Percentiles rank a stretch among this genome's conserved stretches.
phyloP scores from a whole-genome alignment of 2,113 vertebrate genomes.

The Thalassoma bifasciatum region DNA sequence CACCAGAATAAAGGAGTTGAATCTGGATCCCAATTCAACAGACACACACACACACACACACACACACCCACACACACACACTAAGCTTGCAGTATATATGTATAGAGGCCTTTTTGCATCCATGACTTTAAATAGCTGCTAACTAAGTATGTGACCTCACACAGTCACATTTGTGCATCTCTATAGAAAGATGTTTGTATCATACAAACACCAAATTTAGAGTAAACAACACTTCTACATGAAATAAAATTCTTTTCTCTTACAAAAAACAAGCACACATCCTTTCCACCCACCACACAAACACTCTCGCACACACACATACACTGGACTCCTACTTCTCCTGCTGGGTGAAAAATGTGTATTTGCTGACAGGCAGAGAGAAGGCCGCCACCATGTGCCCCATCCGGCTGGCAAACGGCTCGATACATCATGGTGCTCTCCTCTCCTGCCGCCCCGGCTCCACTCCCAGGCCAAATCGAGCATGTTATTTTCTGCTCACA shows the following conservation, averaged over 20 bases:
- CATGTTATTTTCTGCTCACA: constrained; percentile 93
- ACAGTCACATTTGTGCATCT: not conserved
- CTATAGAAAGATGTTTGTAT: not conserved
- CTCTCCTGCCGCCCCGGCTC: constrained; percentile 60
- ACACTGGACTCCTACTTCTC: constrained; percentile 83
- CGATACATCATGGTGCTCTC: constrained; percentile 87
- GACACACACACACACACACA: not conserved
- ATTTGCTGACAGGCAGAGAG: constrained; percentile 91
- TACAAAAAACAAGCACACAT: constrained; percentile 32
- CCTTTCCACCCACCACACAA: constrained; percentile 17
- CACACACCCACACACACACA: not conserved
- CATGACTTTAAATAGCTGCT: constrained; percentile 84
- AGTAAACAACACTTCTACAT: constrained; percentile 14
- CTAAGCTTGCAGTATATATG: no score
- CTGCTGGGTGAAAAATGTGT: constrained; percentile 94
- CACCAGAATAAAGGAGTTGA: not conserved
- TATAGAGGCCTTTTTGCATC: constrained; percentile 21
- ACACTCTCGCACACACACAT: constrained; percentile 57
- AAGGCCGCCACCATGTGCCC: constrained; percentile 81
- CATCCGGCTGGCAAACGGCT: constrained; percentile 88
- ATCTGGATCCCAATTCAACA: not conserved
- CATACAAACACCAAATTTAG: constrained; percentile 16
- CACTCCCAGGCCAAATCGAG: constrained; percentile 88
- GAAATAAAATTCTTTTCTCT: constrained; percentile 12
- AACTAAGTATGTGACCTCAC: constrained; percentile 36